A percentile compares a stretch with the other conserved stretches of the same genome.
These are phyloP conservation scores for Diplodus puntazzo DNA, from an alignment of 2,797 vertebrate genomes.

Conservation along the genomic window DNA sequence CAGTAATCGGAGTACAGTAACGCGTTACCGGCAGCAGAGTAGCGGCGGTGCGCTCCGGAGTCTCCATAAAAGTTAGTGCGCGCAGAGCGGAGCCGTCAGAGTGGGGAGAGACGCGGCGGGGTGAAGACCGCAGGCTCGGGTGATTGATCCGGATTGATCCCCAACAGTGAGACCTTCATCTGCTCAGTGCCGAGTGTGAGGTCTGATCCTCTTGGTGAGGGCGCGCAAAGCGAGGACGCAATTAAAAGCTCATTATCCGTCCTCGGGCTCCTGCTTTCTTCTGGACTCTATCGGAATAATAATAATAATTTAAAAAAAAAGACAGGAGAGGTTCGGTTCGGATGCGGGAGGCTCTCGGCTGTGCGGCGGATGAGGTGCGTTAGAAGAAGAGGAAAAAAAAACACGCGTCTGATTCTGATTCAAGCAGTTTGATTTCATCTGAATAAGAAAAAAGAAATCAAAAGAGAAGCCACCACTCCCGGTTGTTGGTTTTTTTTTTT, in stretches of 20 bases:
- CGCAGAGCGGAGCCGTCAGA: constrained; percentile 68
- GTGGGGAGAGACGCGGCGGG: constrained; percentile 53
- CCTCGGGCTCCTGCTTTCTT: neutral
- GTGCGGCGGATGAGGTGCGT: constrained; percentile 39
- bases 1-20: constrained; percentile 60
- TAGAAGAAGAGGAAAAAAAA: constrained; percentile 1
- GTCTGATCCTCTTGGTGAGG: neutral
- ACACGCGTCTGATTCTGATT: constrained; percentile 2
- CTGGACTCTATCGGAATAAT: constrained; percentile 44
- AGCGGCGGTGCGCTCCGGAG: constrained; percentile 57
- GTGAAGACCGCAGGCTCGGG: constrained; percentile 31
- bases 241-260: neutral
- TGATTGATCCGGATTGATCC: constrained; percentile 29
- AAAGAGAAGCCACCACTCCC: constrained; percentile 11
- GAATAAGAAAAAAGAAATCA: neutral
- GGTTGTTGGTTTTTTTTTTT: no score
- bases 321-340: constrained; percentile 24
- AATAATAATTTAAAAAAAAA: neutral
- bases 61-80: constrained; percentile 80
- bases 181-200: neutral
- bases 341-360: constrained; percentile 24
- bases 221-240: constrained; percentile 33
- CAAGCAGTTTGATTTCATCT: constrained; percentile 11
- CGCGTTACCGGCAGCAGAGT: constrained; percentile 13
- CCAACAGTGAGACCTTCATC: constrained; percentile 1